A percentile compares a stretch with the other conserved stretches of the same genome.
Evolutionary conservation across 1,140 invertebrate genomes (phyloP).

Genomic region (Diachasmimorpha longicaudata): DNA sequence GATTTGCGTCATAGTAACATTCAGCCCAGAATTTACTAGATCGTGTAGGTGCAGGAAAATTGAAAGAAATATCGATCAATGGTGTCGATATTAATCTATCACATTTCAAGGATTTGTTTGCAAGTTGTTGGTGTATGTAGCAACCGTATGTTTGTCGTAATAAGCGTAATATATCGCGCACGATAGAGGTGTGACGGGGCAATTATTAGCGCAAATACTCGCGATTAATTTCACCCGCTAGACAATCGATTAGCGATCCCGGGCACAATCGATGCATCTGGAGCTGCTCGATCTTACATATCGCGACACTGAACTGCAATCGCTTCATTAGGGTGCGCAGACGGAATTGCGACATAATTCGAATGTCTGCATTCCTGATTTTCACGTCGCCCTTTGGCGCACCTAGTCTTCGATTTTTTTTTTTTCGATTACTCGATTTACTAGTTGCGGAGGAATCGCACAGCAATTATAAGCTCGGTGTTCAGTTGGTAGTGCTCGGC

Average conservation of each 20-base stretch:
- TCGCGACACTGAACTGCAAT: neutral
- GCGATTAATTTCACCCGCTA: slow-evolving; percentile 19
- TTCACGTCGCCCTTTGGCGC: neutral
- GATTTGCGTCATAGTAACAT: neutral
- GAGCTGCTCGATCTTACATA: neutral
- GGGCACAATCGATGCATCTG: neutral
- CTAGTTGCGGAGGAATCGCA: slow-evolving; percentile 2
- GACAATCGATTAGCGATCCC: slow-evolving; percentile 25
- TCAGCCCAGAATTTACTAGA: neutral
- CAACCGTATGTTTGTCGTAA: slow-evolving; percentile 16
- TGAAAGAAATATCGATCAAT: neutral
- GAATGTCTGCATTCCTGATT: neutral
- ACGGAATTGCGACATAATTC: neutral
- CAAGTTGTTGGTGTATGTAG: neutral
- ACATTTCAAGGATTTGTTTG: neutral
- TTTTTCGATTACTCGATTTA: neutral
- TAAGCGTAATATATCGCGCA: slow-evolving; percentile 10
- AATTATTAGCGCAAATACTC: slow-evolving; percentile 22
- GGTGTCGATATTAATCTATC: neutral
- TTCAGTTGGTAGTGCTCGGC: slow-evolving; percentile 16
- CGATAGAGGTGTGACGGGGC: slow-evolving; percentile 11
- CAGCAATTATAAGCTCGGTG: slow-evolving; percentile 25
- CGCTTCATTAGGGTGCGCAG: neutral
- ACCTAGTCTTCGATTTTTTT: neutral
- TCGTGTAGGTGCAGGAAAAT: neutral